Percentiles rank a stretch among this genome's conserved stretches.
Evolutionary conservation across 2,888 invertebrate species (phyloP).

Genomic region (Neocrepidodera transversa): DNA sequence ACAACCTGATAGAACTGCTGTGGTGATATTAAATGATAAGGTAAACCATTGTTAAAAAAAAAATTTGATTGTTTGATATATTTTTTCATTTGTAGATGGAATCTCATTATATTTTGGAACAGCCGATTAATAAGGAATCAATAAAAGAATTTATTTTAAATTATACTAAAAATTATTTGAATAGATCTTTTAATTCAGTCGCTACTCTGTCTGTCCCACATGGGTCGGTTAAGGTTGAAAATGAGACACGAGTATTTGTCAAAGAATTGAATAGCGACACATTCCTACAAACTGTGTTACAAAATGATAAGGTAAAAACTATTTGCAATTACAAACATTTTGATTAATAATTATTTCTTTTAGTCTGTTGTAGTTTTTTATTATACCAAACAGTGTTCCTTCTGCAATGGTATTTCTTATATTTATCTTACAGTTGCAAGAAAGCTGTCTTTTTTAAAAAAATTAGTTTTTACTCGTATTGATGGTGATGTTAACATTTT

Average conservation of each 20-base stretch:
- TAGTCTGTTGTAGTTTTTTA: slow-evolving; percentile 81
- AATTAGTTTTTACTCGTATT: slow-evolving; percentile 71
- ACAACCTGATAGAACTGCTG: slow-evolving; percentile 69
- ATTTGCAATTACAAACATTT: no score
- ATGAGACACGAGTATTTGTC: slow-evolving; percentile 61
- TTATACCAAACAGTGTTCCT: slow-evolving; percentile 79
- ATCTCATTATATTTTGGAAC: slow-evolving; percentile 69
- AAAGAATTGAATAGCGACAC: slow-evolving; percentile 71
- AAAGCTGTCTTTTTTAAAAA: slow-evolving; percentile 64
- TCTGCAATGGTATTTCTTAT: slow-evolving; percentile 75
- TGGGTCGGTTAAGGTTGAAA: slow-evolving; percentile 39
- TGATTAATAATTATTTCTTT: slow-evolving; percentile 41
- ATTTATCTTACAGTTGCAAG: slow-evolving; percentile 72
- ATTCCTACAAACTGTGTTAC: slow-evolving; percentile 69
- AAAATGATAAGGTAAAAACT: slow-evolving; percentile 65
- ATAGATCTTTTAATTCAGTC: slow-evolving; percentile 51
- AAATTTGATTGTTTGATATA: neutral
- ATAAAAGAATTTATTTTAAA: slow-evolving; percentile 65
- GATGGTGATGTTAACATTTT: slow-evolving; percentile 86
- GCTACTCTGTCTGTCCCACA: slow-evolving; percentile 38
- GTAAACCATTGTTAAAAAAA: slow-evolving; percentile 56
- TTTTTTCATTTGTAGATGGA: slow-evolving; percentile 67
- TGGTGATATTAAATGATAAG: slow-evolving; percentile 74
- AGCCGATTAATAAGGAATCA: slow-evolving; percentile 62
- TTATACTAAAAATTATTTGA: slow-evolving; percentile 58